Conservation (phyloP, 1,140 invertebrate genomes). For the Brachystomella parvula region DNA sequence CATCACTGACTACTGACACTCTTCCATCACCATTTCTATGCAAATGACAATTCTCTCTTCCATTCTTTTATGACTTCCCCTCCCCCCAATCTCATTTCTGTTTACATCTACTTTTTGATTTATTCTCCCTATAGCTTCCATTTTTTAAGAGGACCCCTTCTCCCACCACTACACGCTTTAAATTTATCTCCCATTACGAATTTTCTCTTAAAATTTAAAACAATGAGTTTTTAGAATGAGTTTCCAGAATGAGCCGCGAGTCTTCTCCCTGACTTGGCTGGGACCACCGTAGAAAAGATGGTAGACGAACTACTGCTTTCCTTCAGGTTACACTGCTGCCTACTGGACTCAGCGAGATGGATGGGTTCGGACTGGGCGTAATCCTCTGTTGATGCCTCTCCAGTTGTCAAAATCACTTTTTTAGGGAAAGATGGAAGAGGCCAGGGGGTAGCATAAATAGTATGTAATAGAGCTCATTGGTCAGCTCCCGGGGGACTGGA, state of each 20-base stretch:
- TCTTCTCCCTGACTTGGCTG: no score
- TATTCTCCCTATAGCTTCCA: slow-evolving; percentile 9
- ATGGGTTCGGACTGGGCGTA: background rate
- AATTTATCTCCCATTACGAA: no score
- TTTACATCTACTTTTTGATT: slow-evolving; percentile 15
- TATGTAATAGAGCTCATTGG: slow-evolving; percentile 11
- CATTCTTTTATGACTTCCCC: slow-evolving; percentile 22
- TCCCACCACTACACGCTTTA: no score
- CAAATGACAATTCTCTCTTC: slow-evolving; percentile 11
- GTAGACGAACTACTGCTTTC: no score
- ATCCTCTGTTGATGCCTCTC: background rate
- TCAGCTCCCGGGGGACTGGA: background rate
- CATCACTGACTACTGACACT: slow-evolving; percentile 15
- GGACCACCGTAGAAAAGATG: no score
- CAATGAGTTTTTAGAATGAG: no score
- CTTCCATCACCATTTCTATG: slow-evolving; percentile 22
- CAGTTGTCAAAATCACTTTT: slow-evolving; percentile 6
- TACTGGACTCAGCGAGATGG: background rate
- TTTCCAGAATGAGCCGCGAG: no score
- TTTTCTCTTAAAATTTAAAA: no score
- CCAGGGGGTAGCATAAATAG: slow-evolving; percentile 16
- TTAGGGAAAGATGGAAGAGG: background rate
- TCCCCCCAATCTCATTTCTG: slow-evolving; percentile 12
- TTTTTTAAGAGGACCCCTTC: no score
- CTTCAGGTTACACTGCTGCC: no score